Evolutionary conservation across 2,888 invertebrate species (phyloP), one percentile per base, ranked within the genome.

Genomic region (Agrotis exclamationis): DNA sequence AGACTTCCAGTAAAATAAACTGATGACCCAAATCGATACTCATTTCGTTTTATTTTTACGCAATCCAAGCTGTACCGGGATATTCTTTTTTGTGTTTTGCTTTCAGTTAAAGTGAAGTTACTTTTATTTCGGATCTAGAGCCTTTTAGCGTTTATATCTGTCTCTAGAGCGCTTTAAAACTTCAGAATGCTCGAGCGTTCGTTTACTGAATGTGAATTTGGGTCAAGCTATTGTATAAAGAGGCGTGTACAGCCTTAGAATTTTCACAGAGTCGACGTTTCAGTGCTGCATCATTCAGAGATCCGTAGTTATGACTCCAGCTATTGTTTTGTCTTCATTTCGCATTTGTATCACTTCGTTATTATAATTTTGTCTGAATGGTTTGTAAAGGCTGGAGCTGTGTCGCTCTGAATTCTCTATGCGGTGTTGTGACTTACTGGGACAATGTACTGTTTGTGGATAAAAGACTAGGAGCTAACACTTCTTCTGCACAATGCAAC

Each of bases 151-250:
- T 71, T 70, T 66, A 71, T 77, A 69, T 76, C 64, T 68, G 73
- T 74, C 72, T 75, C 54, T 69, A 70, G 69, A 84, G 68, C 51
- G 66, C 75, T 83, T 75, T 71, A 68, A 68, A 75, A 63, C 56
- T 76, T 57, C 74, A 80, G 80, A 82, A 81, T 57, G 67, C 71
- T 78, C 54, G 14, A 77, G 68, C 76, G 85, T 87, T 82, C 78
- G 72, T 83, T 85, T 84, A 79, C 85, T 82, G 68, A 71, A 48
- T 44, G 51, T 56, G 60, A 75, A 88, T 84, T 63, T 87, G 76
- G 87, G 87, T 85, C 87, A 85, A 79, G 77, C 80, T 76, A 80
- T 81, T 80, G 63, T 81, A 62, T 45, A 76, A 78, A 69, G 33
- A 63, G 64, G 57, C 63, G 45, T 28, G 67, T 64, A 68, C 70